Conservation (phyloP, 1,140 invertebrate genomes). For the Anadara kagoshimensis region DNA sequence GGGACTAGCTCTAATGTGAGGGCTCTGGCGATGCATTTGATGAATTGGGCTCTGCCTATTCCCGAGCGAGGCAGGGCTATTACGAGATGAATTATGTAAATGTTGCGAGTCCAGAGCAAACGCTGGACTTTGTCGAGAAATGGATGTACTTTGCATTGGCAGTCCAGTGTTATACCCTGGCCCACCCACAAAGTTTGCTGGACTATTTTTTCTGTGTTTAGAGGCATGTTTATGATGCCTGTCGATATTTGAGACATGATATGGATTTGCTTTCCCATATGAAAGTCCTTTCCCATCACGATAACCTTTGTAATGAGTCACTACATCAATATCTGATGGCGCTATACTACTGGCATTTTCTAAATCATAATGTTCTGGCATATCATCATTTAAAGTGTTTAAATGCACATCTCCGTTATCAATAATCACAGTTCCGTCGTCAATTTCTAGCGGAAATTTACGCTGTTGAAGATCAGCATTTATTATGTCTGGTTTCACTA, state of each 20-base stretch:
- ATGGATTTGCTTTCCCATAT: constrained; percentile 4
- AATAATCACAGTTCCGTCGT: constrained; percentile 72
- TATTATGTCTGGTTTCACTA: constrained; percentile 89
- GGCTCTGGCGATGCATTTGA: constrained; percentile 51
- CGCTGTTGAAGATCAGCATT: constrained; percentile 90
- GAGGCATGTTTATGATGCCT: constrained; percentile 19
- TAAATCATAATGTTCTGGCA: constrained; percentile 96
- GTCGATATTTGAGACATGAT: neutral
- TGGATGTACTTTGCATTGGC: constrained; percentile 24
- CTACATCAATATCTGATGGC: constrained; percentile 96
- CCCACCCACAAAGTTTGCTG: constrained; percentile 5
- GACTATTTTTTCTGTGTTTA: constrained; percentile 31
- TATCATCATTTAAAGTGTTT: constrained; percentile 79
- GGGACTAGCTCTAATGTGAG: constrained; percentile 48
- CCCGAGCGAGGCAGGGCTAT: constrained; percentile 40
- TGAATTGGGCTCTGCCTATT: constrained; percentile 46
- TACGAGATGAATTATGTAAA: constrained; percentile 43
- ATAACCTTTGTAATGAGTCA: constrained; percentile 95
- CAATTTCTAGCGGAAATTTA: constrained; percentile 72
- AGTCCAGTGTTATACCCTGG: neutral
- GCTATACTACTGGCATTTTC: constrained; percentile 98
- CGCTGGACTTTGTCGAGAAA: constrained; percentile 32
- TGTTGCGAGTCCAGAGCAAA: constrained; percentile 35
- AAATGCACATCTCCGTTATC: constrained; percentile 79
- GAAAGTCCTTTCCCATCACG: constrained; percentile 81